phyloP scores from a whole-genome alignment of 1,140 invertebrate genomes.

The Chironomus tepperi region DNA sequence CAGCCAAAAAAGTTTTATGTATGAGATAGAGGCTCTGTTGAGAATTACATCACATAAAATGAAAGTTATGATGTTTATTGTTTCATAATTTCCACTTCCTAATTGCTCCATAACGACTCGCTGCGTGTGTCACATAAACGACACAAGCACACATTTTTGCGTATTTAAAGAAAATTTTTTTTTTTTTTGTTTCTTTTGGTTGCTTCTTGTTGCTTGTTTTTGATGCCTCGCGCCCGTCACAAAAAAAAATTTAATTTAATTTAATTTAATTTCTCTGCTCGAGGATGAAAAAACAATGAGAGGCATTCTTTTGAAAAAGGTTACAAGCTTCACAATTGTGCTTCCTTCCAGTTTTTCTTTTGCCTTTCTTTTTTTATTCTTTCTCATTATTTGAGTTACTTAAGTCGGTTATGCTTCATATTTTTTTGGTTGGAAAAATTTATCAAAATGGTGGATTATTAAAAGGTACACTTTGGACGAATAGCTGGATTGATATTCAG shows the following conservation, averaged over 20 bases:
- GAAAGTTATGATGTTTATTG: constrained; percentile 14
- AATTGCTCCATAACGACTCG: constrained; percentile 11
- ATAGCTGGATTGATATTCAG: too few species aligned
- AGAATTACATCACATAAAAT: constrained; percentile 14
- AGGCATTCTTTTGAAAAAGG: background rate
- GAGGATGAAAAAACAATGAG: background rate
- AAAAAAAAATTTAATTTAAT: background rate
- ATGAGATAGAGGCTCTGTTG: constrained; percentile 11
- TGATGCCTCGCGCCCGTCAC: background rate
- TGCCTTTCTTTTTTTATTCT: too few species aligned
- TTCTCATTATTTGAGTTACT: too few species aligned
- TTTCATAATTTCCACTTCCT: constrained; percentile 13
- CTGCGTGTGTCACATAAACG: constrained; percentile 11
- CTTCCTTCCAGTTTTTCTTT: background rate
- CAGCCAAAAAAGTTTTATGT: background rate
- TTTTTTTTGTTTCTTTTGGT: too few species aligned
- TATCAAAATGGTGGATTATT: too few species aligned
- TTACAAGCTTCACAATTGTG: background rate
- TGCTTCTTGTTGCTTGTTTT: background rate
- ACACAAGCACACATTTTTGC: background rate
- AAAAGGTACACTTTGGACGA: too few species aligned
- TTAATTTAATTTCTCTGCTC: background rate
- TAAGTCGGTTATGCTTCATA: too few species aligned
- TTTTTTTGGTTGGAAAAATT: too few species aligned
- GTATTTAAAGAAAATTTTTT: background rate